Conservation (phyloP, 2,113 vertebrate species). For the Cichladusa arquata region DNA sequence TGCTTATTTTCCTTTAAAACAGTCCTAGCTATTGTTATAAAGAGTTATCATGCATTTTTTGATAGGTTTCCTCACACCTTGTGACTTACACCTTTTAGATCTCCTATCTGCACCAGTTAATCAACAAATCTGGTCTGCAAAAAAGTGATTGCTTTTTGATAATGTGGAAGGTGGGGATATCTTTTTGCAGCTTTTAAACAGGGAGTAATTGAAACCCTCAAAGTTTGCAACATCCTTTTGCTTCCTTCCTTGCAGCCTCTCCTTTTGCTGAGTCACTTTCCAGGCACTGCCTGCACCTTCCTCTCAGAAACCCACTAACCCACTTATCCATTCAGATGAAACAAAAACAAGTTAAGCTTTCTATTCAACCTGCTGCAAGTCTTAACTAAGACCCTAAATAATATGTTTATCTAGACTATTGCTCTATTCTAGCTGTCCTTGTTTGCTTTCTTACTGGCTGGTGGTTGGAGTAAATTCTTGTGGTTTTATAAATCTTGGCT, state of each 20-base stretch:
- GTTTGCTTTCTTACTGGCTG: background rate
- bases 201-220: background rate
- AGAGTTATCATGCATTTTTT: background rate
- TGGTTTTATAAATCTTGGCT: background rate
- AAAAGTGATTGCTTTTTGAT: background rate
- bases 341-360: background rate
- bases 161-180: background rate
- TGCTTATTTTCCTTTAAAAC: background rate
- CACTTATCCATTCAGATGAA: background rate
- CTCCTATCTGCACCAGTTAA: background rate
- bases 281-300: background rate
- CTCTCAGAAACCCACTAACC: background rate
- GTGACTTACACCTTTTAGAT: background rate
- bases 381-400: background rate
- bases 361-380: background rate
- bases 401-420: background rate
- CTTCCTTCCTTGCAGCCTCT: background rate
- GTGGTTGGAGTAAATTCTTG: background rate
- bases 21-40: background rate
- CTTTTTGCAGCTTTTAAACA: background rate
- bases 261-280: background rate
- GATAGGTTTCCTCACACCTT: background rate
- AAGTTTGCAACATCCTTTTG: background rate
- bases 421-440: background rate
- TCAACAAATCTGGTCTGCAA: rapidly evolving